A percentile compares a stretch with the other conserved stretches of the same genome.
Evolutionary conservation across 1,140 invertebrate species (phyloP).

Genomic region (Camponotus pennsylvanicus): DNA sequence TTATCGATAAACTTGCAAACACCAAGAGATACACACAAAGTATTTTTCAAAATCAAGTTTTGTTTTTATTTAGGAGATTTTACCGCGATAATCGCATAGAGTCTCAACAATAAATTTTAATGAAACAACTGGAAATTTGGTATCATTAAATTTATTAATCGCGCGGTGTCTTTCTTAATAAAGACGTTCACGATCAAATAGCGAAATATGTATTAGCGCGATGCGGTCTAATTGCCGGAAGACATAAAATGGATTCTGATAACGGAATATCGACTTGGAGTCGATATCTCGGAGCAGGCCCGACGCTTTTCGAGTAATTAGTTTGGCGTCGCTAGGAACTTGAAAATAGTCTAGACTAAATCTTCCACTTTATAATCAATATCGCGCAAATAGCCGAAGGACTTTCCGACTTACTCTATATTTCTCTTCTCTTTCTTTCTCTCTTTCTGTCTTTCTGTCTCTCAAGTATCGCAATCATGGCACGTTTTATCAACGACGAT

Average conservation of each 20-base stretch:
- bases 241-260: conserved; percentile 66
- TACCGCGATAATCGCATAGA: not conserved
- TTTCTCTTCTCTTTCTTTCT: conserved; percentile 70
- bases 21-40: not conserved
- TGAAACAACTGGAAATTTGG: not conserved
- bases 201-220: conserved; percentile 10
- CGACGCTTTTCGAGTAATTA: conserved; percentile 67
- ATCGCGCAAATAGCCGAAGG: conserved; percentile 71
- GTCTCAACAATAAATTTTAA: not conserved
- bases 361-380: conserved; percentile 74
- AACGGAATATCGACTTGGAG: conserved; percentile 66
- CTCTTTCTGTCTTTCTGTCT: conserved; percentile 57
- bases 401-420: conserved; percentile 71
- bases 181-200: not conserved
- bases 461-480: conserved; percentile 49
- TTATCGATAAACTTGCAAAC: not conserved
- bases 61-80: not conserved
- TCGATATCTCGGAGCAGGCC: conserved; percentile 51
- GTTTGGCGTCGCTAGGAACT: conserved; percentile 65
- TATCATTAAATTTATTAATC: conserved; percentile 25
- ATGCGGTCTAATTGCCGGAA: conserved; percentile 48
- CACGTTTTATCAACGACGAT: conserved; percentile 63
- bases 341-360: conserved; percentile 70
- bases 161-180: not conserved
- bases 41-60: not conserved